Base-by-base conservation (phyloP, 2,797 vertebrate species). In the Sebastes flavidus region DNA sequence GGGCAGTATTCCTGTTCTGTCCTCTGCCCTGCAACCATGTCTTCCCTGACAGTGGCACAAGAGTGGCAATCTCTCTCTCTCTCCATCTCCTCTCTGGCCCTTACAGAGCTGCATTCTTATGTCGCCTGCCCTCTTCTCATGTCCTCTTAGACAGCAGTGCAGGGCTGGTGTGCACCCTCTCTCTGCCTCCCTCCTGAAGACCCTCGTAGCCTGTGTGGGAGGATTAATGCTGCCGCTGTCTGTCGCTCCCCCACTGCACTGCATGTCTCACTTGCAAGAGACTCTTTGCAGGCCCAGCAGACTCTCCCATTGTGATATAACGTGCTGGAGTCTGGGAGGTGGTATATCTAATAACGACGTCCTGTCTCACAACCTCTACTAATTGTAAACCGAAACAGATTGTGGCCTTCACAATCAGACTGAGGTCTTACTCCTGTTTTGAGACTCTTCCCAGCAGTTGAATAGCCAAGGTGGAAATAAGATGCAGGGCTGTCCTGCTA, bases 221-320 rank as follows among this genome's bases (percentile, higher is more conserved):
- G 88, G 83, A 89, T 90, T 87, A 90, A 86, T 86, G 46, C 42
- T 65, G 76, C 72, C 6, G 16, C 65, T 85, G 61, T 78, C 72
- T 79, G 27, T 61, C 20, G 22, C 81, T 87, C 80, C 73, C 79
- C 72, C 32, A 29, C 59, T 68, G 25, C 38, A 73, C 75, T 30
- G 46, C 46, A 49, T 49, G 75, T 81, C 75, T 84, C 67, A 63
- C 75, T 80, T 78, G 56, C 75, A 77, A 46, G 42, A 81, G 30
- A 61, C 59, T 63, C 60, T 80, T n/a, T 75, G 72, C 55, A 65
- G 61, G 54, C 12, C 58, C 25, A 29, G 29, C 38, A 83, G 49
- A 87, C 81, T 73, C 20, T 62, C 55, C 55, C 62, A 69, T 72
- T 84, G 60, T 84, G 69, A 68, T 78, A 58, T 77, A 77, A 85